A percentile compares a stretch with the other conserved stretches of the same genome.
Evolutionary conservation across 2,888 invertebrate genomes (phyloP).

Genomic region (Glyphotaelius pellucidus): DNA sequence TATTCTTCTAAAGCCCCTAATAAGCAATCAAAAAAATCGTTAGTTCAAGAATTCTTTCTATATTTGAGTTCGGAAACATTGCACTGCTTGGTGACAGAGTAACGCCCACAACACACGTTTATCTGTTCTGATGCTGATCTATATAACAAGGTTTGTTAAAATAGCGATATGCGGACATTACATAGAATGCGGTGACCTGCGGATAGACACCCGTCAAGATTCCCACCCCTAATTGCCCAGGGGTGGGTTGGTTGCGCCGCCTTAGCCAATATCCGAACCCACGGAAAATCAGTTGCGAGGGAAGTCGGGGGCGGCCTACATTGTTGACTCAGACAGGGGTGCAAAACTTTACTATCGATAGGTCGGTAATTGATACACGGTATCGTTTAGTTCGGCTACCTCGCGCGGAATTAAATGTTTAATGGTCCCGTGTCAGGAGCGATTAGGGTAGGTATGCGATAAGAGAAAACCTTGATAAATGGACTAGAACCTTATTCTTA

Average conservation of each 20-base stretch:
- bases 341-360: conserved; percentile 45
- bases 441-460: conserved; percentile 43
- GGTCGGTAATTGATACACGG: conserved; percentile 52
- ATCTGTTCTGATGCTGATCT: too few species aligned
- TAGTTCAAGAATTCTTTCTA: too few species aligned
- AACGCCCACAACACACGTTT: too few species aligned
- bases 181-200: not conserved
- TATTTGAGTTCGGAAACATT: too few species aligned
- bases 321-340: conserved; percentile 42
- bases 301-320: conserved; percentile 30
- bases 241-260: conserved; percentile 52
- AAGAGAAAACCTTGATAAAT: conserved; percentile 35
- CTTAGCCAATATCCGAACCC: conserved; percentile 61
- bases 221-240: conserved; percentile 59
- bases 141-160: too few species aligned
- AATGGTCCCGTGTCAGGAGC: conserved; percentile 45
- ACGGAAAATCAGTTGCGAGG: conserved; percentile 42
- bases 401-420: conserved; percentile 46
- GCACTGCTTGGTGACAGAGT: too few species aligned
- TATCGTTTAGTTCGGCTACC: conserved; percentile 44
- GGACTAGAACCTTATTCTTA: not conserved
- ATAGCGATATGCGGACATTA: not conserved
- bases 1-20: too few species aligned
- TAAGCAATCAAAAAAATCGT: too few species aligned
- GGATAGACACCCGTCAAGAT: not conserved